Evolutionary conservation across 2,888 invertebrate species (phyloP), one percentile per base, ranked within the genome.

Genomic region (Lasioglossum pauxillum): DNA sequence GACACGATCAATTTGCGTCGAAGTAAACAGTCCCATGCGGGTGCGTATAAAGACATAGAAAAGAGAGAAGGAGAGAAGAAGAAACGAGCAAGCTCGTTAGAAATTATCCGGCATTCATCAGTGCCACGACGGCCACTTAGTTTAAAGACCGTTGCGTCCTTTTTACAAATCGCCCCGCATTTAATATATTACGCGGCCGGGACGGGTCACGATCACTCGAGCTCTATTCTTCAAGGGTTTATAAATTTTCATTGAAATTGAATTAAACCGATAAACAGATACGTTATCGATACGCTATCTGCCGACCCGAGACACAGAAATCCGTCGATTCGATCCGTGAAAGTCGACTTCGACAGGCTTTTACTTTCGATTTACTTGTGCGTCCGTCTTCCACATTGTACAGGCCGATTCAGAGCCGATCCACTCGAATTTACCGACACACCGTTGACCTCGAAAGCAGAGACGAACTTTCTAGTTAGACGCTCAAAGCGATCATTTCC

Each of bases 91-190:
- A 69, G 81, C 79, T 83, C 76, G 88, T 88, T 85, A 84, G 88
- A 87, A 91, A 90, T 90, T 90, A 90, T 89, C 87, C 79, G 75
- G 80, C 81, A 82, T 84, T 87, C 89, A 89, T 90, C 91, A 82
- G 83, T 77, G 89, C 82, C 83, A 86, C 83, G 74, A 3, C 64
- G 74, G 57, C 74, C 72, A 69, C 89, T 88, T 85, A 78, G 67
- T 69, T 35, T 83, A 78, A 88, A 81, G 83, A 90, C 88, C 90
- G 88, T 91, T 86, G 84, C 87, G 35, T 80, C 41, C 64, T 75
- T 84, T 75, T 82, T 73, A 85, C 73, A 86, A 90, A 87, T 74
- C 79, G 83, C 60, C 72, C 49, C 16, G 71, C 78, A 81, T 88
- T 87, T 53, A 89, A 82, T 80, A 79, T 71, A 83, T 83, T 89